Evolutionary conservation across 2,888 invertebrate species (phyloP).

Genomic region (Dryomyza anilis): DNA sequence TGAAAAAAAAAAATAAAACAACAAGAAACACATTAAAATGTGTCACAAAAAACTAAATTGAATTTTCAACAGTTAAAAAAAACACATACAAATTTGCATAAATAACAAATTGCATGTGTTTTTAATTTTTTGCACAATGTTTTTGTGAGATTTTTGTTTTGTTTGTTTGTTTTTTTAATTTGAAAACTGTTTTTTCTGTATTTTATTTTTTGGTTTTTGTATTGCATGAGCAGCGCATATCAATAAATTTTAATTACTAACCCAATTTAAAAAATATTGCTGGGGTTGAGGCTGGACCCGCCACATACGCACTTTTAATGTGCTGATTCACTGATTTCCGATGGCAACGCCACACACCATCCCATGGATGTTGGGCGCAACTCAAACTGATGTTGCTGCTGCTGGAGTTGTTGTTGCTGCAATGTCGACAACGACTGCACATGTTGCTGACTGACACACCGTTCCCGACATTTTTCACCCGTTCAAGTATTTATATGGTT

Average conservation of each 20-base stretch:
- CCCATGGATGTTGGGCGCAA: background rate
- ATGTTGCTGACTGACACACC: background rate
- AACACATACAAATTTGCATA: no score
- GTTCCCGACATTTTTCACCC: background rate
- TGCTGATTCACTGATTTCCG: no score
- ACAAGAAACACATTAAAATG: background rate
- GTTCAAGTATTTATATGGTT: conserved; percentile 20
- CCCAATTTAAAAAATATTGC: conserved; percentile 22
- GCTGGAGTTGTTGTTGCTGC: background rate
- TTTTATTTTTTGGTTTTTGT: background rate
- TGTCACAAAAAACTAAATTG: background rate
- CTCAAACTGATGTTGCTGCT: background rate
- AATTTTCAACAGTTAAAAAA: no score
- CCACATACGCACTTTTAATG: no score
- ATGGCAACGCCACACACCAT: background rate
- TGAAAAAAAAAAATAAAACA: background rate
- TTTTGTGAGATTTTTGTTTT: background rate
- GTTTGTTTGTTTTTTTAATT: background rate
- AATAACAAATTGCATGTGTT: background rate
- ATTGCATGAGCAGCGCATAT: background rate
- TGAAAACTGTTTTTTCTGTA: background rate
- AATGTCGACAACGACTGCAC: background rate
- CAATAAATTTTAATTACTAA: conserved; percentile 28
- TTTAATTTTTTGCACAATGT: background rate
- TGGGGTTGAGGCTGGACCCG: no score